Conservation (phyloP, 2,888 invertebrate species). For the Agrotis ipsilon region DNA sequence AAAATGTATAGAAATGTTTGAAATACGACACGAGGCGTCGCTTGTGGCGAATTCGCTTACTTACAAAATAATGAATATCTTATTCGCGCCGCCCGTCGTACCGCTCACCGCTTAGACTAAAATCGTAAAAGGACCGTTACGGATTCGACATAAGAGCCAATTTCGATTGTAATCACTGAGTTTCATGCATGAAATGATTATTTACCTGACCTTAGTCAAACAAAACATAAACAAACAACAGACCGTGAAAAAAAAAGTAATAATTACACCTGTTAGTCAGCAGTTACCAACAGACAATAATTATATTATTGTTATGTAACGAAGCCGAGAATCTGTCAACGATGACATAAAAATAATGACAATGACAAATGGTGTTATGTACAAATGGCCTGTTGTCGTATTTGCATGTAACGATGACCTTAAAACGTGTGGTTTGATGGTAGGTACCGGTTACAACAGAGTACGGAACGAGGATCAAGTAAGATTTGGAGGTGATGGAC, state of each 20-base stretch:
- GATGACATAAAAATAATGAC: constrained; percentile 53
- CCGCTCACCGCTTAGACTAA: too few species aligned
- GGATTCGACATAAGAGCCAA: too few species aligned
- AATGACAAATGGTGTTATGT: constrained; percentile 35
- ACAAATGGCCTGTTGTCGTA: constrained; percentile 27
- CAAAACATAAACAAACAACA: constrained; percentile 21
- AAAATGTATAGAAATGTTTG: too few species aligned
- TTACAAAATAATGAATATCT: too few species aligned
- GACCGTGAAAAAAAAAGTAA: constrained; percentile 9
- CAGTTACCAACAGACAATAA: constrained; percentile 19
- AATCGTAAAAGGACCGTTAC: too few species aligned
- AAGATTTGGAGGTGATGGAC: neutral
- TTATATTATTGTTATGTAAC: constrained; percentile 41
- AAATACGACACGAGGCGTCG: too few species aligned
- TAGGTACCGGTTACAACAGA: constrained; percentile 10
- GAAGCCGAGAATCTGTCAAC: constrained; percentile 29
- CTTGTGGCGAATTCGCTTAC: too few species aligned
- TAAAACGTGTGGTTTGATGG: constrained; percentile 29
- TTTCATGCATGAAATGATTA: neutral
- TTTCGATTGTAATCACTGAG: neutral
- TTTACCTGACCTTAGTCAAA: neutral
- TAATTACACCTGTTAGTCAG: constrained; percentile 12
- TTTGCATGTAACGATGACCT: constrained; percentile 27
- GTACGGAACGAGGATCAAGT: constrained; percentile 2
- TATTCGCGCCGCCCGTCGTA: too few species aligned